Base-by-base conservation (phyloP, 2,797 vertebrate species). In the Corythornis leucogaster region DNA sequence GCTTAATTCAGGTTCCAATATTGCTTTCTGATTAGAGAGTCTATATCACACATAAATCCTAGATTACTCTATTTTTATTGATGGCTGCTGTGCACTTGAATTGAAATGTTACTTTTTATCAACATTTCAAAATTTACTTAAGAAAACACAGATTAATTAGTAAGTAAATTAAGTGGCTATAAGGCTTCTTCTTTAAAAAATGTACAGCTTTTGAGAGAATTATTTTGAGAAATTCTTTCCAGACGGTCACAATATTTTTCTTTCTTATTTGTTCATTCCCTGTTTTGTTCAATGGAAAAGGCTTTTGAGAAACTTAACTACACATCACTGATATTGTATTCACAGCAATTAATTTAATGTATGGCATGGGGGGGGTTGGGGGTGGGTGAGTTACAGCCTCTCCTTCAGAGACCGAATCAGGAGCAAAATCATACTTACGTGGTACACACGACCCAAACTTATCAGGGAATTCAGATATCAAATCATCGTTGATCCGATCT, bases 381-480 rank as follows among this genome's bases (percentile, higher is more conserved):
- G 38, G 14, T 15, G 38, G 14, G 14, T 40, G 38, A 14, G 14
- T 40, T 40, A 40, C 38, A 40, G 38, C 38, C 38, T 40, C 38
- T 40, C 59, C 25, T 28, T 78, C 31, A 68, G 31, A 28, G 77
- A 42, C 26, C 78, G 21, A 80, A 57, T 3, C 7, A 70, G 71
- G 24, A 58, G 42, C 50, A 45, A 87, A 87, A 61, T 17, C 12
- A 40, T 95, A 99, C 99, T 99, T 97, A 99, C 99, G 99, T 95
- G 99, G 99, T 70, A 99, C 99, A 87, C 99, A 99, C 1, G 99
- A 99, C 57, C 99, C 99, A 97, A 99, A 99, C 96, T 99, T 99
- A 91, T 99, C 99, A 38, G 99, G 99, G 92, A 99, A 99, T 96
- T 99, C 99, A 12, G 98, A 99, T 97, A 99, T 99, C 94, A 99